Conservation (phyloP, 2,113 vertebrate genomes). For the Solenodon paradoxus region DNA sequence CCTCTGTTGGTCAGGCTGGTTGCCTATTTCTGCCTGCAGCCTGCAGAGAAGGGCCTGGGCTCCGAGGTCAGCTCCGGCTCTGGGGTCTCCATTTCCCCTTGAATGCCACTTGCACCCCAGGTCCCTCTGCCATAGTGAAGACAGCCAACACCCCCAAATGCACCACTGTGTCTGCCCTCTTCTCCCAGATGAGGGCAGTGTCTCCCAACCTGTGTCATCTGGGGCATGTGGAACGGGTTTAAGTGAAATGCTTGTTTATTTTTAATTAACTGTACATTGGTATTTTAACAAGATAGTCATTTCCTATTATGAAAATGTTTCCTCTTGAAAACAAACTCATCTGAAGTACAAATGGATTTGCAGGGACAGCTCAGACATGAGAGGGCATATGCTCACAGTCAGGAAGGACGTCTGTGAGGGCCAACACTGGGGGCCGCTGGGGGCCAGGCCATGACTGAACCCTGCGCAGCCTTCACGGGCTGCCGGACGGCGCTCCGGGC, state of each 20-base stretch:
- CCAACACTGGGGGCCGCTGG: background rate
- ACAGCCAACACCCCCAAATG: rapidly evolving
- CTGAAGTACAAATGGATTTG: background rate
- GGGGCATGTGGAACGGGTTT: background rate
- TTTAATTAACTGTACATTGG: background rate
- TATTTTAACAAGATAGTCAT: background rate
- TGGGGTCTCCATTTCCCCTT: background rate
- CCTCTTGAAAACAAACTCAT: background rate
- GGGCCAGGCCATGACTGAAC: background rate
- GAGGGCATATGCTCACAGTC: background rate
- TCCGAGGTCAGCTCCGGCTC: background rate
- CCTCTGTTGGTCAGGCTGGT: background rate
- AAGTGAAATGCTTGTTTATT: background rate
- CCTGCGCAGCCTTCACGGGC: background rate
- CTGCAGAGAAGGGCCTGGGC: background rate
- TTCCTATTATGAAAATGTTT: background rate
- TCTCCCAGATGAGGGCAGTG: background rate
- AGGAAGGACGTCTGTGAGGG: background rate
- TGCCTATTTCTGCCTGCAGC: too few relatives aligned
- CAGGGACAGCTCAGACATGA: background rate
- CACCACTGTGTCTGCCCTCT: background rate
- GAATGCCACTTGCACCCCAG: background rate
- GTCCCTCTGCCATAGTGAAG: background rate
- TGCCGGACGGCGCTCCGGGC: too few relatives aligned
- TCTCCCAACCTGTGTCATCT: background rate